A percentile compares a stretch with the other conserved stretches of the same genome.
These are phyloP conservation scores for Drosophila triauraria DNA, from an alignment of 1,140 invertebrate species.

Conservation along the genomic window DNA sequence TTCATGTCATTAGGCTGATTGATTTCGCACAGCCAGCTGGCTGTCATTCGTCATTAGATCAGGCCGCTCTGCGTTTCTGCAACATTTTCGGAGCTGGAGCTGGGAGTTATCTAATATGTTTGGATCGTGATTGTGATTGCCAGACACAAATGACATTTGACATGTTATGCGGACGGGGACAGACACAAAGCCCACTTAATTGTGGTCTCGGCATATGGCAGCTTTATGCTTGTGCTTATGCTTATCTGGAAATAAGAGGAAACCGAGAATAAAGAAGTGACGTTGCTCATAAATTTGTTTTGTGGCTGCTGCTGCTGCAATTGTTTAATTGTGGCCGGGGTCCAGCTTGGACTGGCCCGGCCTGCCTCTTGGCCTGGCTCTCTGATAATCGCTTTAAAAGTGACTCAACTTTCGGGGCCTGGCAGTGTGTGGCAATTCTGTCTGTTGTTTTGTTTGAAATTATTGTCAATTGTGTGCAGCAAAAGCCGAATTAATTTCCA, in stretches of 20 bases:
- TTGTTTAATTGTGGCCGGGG: conserved; percentile 76
- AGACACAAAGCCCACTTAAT: conserved; percentile 41
- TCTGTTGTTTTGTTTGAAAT: conserved; percentile 52
- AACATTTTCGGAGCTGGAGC: conserved; percentile 8
- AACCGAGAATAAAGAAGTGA: conserved; percentile 49
- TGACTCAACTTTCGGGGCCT: conserved; percentile 41
- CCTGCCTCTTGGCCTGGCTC: not conserved
- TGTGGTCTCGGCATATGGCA: conserved; percentile 37
- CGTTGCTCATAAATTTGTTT: conserved; percentile 69
- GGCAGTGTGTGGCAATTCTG: conserved; percentile 56
- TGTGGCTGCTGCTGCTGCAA: conserved; percentile 55
- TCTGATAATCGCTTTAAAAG: conserved; percentile 53
- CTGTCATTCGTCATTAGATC: conserved; percentile 36
- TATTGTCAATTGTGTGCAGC: conserved; percentile 75
- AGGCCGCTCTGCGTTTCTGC: conserved; percentile 10
- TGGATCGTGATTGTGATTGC: conserved; percentile 72
- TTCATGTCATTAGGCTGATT: conserved; percentile 38
- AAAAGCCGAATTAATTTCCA: conserved; percentile 70
- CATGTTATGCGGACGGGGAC: conserved; percentile 66
- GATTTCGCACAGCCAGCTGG: conserved; percentile 47
- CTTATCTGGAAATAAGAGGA: conserved; percentile 52
- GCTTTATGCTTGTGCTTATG: conserved; percentile 21
- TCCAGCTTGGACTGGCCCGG: conserved; percentile 27
- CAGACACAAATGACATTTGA: conserved; percentile 80
- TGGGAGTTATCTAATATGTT: conserved; percentile 69